Evolutionary conservation across 1,140 invertebrate species (phyloP).

Genomic region (Saxidomus purpurata): DNA sequence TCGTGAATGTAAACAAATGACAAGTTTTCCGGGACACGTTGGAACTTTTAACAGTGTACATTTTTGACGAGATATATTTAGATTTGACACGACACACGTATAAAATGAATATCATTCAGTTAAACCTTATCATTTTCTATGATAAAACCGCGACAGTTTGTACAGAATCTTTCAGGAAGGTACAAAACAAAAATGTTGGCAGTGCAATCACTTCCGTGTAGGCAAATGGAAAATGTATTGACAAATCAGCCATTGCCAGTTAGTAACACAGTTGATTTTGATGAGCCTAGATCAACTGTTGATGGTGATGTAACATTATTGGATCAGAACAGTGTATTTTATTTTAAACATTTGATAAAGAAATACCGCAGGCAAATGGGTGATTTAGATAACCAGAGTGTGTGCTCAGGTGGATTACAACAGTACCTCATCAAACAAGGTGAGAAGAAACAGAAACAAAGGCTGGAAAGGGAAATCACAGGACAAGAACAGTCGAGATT

Average conservation of each 20-base stretch:
- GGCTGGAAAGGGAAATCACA: background rate
- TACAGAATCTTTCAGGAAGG: background rate
- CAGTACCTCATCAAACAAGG: constrained; percentile 78
- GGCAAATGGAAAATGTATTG: constrained; percentile 16
- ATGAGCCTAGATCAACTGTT: background rate
- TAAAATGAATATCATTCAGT: background rate
- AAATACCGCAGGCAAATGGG: constrained; percentile 79
- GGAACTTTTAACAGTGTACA: constrained; percentile 64
- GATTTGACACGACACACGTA: background rate
- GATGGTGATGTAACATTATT: constrained; percentile 15
- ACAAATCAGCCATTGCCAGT: constrained; percentile 22
- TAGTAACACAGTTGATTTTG: background rate
- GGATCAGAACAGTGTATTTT: constrained; percentile 51
- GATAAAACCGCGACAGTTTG: background rate
- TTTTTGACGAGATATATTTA: constrained; percentile 46
- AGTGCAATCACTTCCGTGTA: constrained; percentile 49
- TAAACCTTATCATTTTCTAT: background rate
- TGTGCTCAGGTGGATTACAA: constrained; percentile 79
- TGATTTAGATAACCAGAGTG: constrained; percentile 61
- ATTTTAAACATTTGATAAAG: constrained; percentile 75
- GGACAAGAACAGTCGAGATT: constrained; percentile 64
- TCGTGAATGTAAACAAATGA: constrained; percentile 66
- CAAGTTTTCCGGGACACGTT: constrained; percentile 73
- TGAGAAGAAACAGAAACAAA: constrained; percentile 52
- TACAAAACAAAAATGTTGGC: constrained; percentile 40